phyloP scores from a whole-genome alignment of 2,888 invertebrate genomes.

The Halocaridina rubra region DNA sequence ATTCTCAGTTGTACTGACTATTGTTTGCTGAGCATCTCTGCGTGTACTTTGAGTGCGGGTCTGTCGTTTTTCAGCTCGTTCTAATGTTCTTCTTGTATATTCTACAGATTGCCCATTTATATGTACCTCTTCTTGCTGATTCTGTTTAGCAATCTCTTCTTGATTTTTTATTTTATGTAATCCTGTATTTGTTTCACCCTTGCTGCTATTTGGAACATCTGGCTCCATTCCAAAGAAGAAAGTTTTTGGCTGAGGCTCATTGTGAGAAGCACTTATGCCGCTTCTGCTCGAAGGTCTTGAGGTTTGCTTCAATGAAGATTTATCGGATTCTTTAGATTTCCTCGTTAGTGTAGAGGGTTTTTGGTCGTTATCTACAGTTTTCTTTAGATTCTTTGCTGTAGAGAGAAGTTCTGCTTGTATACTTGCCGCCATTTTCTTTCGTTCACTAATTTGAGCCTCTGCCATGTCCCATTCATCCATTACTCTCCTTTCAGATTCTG shows the following conservation, averaged over 20 bases:
- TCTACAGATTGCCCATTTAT: slow-evolving; percentile 55
- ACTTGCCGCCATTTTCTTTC: slow-evolving; percentile 51
- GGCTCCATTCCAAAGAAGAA: slow-evolving; percentile 64
- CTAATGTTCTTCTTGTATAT: slow-evolving; percentile 50
- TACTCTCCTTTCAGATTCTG: neutral
- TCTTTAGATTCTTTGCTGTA: slow-evolving; percentile 54
- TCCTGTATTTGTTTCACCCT: slow-evolving; percentile 30
- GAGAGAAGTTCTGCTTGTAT: slow-evolving; percentile 55
- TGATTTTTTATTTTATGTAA: slow-evolving; percentile 49
- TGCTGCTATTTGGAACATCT: neutral
- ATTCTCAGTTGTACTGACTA: neutral
- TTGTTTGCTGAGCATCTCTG: neutral
- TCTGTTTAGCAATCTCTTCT: slow-evolving; percentile 38
- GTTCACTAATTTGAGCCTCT: slow-evolving; percentile 32
- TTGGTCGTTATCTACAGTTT: slow-evolving; percentile 22
- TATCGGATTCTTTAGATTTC: slow-evolving; percentile 26
- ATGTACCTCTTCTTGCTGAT: slow-evolving; percentile 40
- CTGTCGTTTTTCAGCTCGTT: slow-evolving; percentile 42
- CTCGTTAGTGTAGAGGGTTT: slow-evolving; percentile 28
- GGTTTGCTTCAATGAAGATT: neutral
- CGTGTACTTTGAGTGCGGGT: slow-evolving; percentile 37
- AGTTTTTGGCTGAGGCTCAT: slow-evolving; percentile 48
- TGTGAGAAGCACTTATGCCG: neutral
- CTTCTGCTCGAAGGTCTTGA: neutral
- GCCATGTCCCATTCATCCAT: slow-evolving; percentile 61